A percentile compares a stretch with the other conserved stretches of the same genome.
Conservation (phyloP, 2,797 vertebrate genomes). For the Hafferia zeledoni region DNA sequence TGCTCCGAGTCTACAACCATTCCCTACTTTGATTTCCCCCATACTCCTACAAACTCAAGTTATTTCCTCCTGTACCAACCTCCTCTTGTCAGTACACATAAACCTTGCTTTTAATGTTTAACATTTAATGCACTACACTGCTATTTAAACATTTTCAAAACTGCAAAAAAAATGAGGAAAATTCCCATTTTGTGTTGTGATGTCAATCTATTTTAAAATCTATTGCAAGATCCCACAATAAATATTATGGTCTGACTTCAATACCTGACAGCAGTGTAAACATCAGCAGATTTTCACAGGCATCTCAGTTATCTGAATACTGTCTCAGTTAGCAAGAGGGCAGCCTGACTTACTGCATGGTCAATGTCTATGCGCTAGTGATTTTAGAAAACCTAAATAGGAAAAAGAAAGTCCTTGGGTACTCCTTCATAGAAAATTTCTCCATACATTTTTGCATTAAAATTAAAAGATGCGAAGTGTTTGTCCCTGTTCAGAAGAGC, state of each 20-base stretch:
- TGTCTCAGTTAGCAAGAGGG: conserved; percentile 38
- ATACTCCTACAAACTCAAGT: neutral
- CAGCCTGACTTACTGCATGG: neutral
- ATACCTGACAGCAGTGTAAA: conserved; percentile 41
- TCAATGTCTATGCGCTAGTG: neutral
- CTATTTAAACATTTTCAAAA: conserved; percentile 6
- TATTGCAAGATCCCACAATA: neutral
- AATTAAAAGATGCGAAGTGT: neutral
- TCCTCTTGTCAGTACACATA: neutral
- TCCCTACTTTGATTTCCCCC: neutral
- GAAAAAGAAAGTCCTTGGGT: neutral
- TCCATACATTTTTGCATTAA: neutral
- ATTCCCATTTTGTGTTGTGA: neutral
- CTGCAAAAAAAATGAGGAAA: neutral
- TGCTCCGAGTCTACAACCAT: neutral
- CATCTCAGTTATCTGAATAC: conserved; percentile 26
- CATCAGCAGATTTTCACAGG: conserved; percentile 51
- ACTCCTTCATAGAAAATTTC: neutral
- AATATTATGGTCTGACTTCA: conserved; percentile 22
- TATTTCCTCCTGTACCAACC: neutral
- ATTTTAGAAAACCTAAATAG: neutral
- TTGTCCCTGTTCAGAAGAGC: neutral
- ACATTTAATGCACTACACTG: neutral
- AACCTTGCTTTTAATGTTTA: neutral
- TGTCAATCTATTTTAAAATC: conserved; percentile 27